These are phyloP conservation scores for Esox masquinongy DNA, from an alignment of 2,797 vertebrate species.

Conservation along the genomic window DNA sequence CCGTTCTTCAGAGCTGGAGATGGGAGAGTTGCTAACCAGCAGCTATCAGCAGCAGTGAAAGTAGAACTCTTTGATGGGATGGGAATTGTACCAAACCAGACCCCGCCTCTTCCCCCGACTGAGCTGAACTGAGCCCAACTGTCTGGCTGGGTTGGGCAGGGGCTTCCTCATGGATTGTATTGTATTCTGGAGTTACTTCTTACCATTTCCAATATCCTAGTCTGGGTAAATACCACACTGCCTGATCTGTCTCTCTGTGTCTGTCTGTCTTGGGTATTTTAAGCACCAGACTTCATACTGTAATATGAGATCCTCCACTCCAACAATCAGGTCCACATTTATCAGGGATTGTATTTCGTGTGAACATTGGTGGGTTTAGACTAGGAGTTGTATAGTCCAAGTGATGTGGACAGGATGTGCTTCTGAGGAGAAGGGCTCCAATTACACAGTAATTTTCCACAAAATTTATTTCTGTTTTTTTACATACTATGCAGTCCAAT, in stretches of 20 bases:
- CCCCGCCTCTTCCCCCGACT: conserved; percentile 12
- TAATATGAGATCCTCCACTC: conserved; percentile 30
- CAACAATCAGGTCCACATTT: not conserved
- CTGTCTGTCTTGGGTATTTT: conserved; percentile 15
- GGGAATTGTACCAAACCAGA: conserved; percentile 39
- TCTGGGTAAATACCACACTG: conserved; percentile 58
- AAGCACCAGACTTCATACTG: not conserved
- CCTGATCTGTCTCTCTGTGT: conserved; percentile 44
- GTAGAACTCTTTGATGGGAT: conserved; percentile 50
- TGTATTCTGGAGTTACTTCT: conserved; percentile 31
- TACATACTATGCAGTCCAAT: too few species aligned
- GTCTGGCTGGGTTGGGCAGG: conserved; percentile 32
- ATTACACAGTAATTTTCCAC: too few species aligned
- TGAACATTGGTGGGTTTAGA: conserved; percentile 15
- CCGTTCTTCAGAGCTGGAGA: conserved; percentile 16
- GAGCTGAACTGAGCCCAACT: conserved; percentile 6
- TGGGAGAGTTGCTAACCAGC: conserved; percentile 46
- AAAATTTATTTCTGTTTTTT: too few species aligned
- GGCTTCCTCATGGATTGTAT: conserved; percentile 41
- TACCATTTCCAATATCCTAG: conserved; percentile 42
- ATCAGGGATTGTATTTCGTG: conserved; percentile 14
- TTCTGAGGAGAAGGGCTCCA: too few species aligned
- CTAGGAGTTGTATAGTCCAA: conserved; percentile 23
- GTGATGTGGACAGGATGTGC: conserved; percentile 41
- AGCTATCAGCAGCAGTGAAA: conserved; percentile 50